Evolutionary conservation across 2,113 vertebrate species (phyloP), one percentile per base, ranked within the genome.

Genomic region (Anthoscopus minutus): DNA sequence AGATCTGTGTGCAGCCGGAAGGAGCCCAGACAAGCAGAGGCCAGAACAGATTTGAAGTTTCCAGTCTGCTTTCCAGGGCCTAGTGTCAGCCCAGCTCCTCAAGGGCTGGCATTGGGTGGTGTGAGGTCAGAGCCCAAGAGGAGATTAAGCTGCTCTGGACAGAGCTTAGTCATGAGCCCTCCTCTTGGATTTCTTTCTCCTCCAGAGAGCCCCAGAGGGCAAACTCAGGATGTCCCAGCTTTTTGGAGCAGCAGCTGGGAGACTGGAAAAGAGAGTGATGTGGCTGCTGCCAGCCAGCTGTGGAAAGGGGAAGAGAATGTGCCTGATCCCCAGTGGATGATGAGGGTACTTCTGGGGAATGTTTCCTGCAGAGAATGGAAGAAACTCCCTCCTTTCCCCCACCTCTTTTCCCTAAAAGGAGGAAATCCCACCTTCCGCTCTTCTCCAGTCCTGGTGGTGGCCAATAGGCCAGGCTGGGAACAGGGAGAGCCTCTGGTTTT

Each of bases 381-480:
- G 12, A 54, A 66, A 27, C 7, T 66, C 60, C 16, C 25, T 50
- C 35, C 25, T 85, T 77, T 64, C 21, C 21, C 60, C 10, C 3
- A 1, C 27, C 8, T 42, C 65, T 45, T 61, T n/a, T 16, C 45
- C 82, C 81, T 38, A 8, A 30, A 50, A 58, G 76, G 48, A 74
- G 47, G n/a, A 51, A 86, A 38, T 60, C 4, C 14, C 2, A 1
- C 40, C 27, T 42, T 21, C 14, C 17, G 1, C 9, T 28, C 56
- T 10, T 3, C 19, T 58, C 35, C 11, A 0, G 2, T 22, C 31
- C 18, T 1, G 21, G 48, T 31, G 5, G 27, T 2, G 30, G 44
- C 0, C 7, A 20, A 1, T 6, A 6, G 66, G 13, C 12, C 0
- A 0, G 35, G 33, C 33, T 31, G 24, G 51, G 35, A 45, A 4